Evolutionary conservation across 2,888 invertebrate species (phyloP), one percentile per base, ranked within the genome.

Genomic region (Meteorus colon): DNA sequence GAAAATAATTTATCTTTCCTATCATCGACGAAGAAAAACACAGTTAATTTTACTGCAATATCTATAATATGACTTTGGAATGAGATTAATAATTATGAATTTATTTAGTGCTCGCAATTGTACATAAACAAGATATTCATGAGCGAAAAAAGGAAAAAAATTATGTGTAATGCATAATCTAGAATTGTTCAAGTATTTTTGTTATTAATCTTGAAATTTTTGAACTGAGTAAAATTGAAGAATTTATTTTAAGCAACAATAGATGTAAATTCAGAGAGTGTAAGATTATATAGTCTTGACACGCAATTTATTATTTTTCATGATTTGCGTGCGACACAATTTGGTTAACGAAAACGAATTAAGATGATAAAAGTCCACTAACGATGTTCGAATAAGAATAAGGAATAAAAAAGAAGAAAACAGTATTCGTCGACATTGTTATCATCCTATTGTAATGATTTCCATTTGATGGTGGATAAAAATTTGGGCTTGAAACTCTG

Each of bases 1-100:
- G 34, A 34, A 62, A 37, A 34, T 19, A 68, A 68, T 60, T 60
- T 24, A 34, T 41, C 59, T 31, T 29, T 62, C 31, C 59, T 74
- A 48, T 69, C 62, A 62, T 31, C 29, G 51, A 55, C n/a, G 48
- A 63, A 72, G 48, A 19, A 41, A 63, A 72, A 48, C 19, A 62
- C 27, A 45, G 62, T 16, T 62, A 29, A 55, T 41, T 72, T 29
- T 60, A 37, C 45, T 27, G 41, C 60, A 14, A 72, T 8, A 48
- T 63, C 16, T 72, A 72, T 29, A 19, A 55, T 55, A 19, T 24
- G 55, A 55, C 6, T 55, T 55, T 19, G 19, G 24, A 48, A 45
- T 2, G 48, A 24, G 48, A 48, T 62, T 4, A 29, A 31, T 10
- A 62, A 31, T 48, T 29, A 29, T 29, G 51, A 72, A 10, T 62